Evolutionary conservation across 1,140 invertebrate genomes (phyloP).

Genomic region (Drosophila leontia): DNA sequence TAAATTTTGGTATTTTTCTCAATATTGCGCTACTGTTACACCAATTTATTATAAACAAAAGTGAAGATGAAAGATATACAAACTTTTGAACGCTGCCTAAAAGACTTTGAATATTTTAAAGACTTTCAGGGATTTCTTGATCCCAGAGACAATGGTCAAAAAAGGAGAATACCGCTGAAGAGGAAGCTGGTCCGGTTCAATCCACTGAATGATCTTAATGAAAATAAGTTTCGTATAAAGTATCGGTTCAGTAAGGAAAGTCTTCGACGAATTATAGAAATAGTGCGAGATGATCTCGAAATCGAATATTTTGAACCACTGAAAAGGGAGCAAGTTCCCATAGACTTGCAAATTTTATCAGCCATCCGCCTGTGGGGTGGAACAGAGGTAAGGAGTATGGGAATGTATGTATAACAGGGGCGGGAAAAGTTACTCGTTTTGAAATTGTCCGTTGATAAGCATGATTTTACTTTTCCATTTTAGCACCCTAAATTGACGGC

Average conservation of each 20-base stretch:
- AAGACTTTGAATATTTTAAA: conserved; percentile 52
- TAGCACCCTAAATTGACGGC: conserved; percentile 71
- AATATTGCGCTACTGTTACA: not conserved
- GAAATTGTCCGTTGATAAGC: not conserved
- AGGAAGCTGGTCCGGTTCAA: conserved; percentile 54
- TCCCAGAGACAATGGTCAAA: not conserved
- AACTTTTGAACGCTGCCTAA: conserved; percentile 46
- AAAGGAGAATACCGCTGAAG: conserved; percentile 11
- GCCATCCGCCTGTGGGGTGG: conserved; percentile 70
- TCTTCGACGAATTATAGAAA: conserved; percentile 69
- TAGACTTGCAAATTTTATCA: conserved; percentile 71
- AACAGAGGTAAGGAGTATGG: conserved; percentile 60
- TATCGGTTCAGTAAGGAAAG: conserved; percentile 77
- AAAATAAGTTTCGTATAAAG: conserved; percentile 66
- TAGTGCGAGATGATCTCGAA: conserved; percentile 75
- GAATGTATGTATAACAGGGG: conserved; percentile 28
- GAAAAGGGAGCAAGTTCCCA: conserved; percentile 70
- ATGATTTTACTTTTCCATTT: not conserved
- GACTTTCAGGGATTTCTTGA: conserved; percentile 42
- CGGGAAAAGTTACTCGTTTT: not conserved
- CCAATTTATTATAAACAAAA: not conserved
- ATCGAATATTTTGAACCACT: conserved; percentile 59
- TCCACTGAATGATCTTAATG: conserved; percentile 65
- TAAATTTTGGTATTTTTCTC: conserved; percentile 1
- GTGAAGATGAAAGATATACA: conserved; percentile 54